Percentiles rank a stretch among this genome's conserved stretches.
Evolutionary conservation across 2,888 invertebrate species (phyloP).

Genomic region (Melipona bicolor): DNA sequence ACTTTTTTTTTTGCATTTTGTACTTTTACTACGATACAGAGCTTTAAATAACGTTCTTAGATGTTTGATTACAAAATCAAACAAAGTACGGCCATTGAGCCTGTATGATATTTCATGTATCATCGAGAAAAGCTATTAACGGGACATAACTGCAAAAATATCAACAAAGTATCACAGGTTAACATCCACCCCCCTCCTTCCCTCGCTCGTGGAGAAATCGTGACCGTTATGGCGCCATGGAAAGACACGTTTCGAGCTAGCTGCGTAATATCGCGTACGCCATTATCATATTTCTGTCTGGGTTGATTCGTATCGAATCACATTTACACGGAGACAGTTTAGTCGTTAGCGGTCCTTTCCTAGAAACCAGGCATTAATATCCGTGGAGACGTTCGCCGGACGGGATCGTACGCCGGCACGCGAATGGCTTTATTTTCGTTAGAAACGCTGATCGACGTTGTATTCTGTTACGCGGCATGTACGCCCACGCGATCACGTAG

Average conservation of each 20-base stretch:
- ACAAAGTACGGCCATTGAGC: too few species aligned
- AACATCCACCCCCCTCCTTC: neutral
- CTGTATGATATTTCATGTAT: too few species aligned
- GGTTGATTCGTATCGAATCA: constrained; percentile 43
- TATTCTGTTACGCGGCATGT: constrained; percentile 37
- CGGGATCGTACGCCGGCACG: constrained; percentile 43
- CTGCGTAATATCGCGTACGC: constrained; percentile 7
- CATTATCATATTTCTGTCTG: constrained; percentile 53
- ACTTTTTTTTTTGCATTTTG: too few species aligned
- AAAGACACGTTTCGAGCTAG: neutral
- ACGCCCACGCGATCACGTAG: constrained; percentile 51
- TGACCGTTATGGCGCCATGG: constrained; percentile 20
- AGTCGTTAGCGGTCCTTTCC: constrained; percentile 43
- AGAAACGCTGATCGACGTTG: constrained; percentile 48
- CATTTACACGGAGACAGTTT: constrained; percentile 29
- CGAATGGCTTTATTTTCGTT: constrained; percentile 61
- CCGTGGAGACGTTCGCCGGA: constrained; percentile 25
- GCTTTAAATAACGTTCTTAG: too few species aligned
- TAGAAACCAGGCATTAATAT: constrained; percentile 48
- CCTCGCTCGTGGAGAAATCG: neutral
- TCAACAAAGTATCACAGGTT: neutral
- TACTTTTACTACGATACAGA: too few species aligned
- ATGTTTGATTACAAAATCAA: neutral
- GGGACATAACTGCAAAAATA: too few species aligned
- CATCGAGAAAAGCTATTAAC: neutral